Evolutionary conservation across 2,888 invertebrate species (phyloP), one percentile per base, ranked within the genome.

Genomic region (Periphyllus acericola): DNA sequence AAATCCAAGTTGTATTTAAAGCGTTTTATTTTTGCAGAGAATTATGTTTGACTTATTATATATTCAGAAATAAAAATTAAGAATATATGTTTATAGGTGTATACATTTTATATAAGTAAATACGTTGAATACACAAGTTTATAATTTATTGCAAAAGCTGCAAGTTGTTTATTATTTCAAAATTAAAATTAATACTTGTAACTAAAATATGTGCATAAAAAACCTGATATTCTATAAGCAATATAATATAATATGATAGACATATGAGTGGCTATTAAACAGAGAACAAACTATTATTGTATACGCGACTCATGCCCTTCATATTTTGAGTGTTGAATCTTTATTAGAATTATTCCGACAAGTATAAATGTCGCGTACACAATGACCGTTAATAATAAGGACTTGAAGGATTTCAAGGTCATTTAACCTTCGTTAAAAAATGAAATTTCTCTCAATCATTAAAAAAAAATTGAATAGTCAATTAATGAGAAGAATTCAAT

Each of bases 401-500:
- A 83, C 60, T 75, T 60, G n/a, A 74, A 83, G 34, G 36, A 79
- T 86, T 72, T 86, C 86, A 80, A 80, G 79, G 79, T 55, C 55
- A 55, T 32, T 14, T 52, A 32, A 55, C 19, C 6, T n/a, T 25
- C 34, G 5, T 32, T 17, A 32, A 52, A 34, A 79, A 34, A 29
- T 52, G 14, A n/a, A 25, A 36, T 25, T 36, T 19, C 8, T 36
- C 36, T 74, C 25, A 21, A 74, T 74, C 21, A 36, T 8, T 14
- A 74, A 74, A 72, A 36, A 34, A 29, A 3, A 29, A 68, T 68
- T 3, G 5, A 14, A n/a, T 5, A 46, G 11, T 29, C 3, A 71
- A 71, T 71, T 9, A 17, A n/a, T 25, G 21, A 68, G 11, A 68
- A 29, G 3, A 14, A 46, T 46, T 46, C 0, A 14, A n/a, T 68